Conservation (phyloP, 1,140 invertebrate species). For the Philotrypesis tridentata region DNA sequence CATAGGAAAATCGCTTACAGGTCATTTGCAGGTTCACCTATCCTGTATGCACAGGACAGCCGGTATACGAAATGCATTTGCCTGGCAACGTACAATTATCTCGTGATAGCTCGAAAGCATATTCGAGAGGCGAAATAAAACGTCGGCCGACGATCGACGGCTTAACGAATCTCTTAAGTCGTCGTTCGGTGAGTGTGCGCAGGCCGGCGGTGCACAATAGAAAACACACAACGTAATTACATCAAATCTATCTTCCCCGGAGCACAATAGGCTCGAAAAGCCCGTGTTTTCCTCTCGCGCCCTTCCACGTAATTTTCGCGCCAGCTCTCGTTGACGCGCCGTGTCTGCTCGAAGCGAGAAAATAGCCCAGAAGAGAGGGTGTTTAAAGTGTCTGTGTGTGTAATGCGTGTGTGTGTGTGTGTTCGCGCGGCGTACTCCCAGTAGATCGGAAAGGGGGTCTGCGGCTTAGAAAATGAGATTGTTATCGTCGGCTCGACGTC, state of each 20-base stretch:
- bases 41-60: no score
- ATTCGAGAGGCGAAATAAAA: not conserved
- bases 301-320: not conserved
- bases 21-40: no score
- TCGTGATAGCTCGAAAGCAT: not conserved
- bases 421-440: not conserved
- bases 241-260: not conserved
- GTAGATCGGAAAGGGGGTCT: conserved; percentile 16
- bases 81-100: no score
- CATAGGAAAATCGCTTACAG: no score
- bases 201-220: not conserved
- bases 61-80: no score
- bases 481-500: conserved; percentile 35
- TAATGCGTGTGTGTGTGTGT: not conserved
- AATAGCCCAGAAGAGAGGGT: conserved; percentile 24
- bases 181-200: no score
- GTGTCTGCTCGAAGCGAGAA: not conserved
- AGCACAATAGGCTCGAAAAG: not conserved
- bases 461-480: conserved; percentile 50
- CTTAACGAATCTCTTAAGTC: not conserved
- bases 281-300: not conserved
- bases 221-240: conserved; percentile 16
- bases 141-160: not conserved
- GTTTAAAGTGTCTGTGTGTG: conserved; percentile 3
- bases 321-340: not conserved